Base-by-base conservation (phyloP, 2,113 vertebrate genomes). In the Noturus placidus region DNA sequence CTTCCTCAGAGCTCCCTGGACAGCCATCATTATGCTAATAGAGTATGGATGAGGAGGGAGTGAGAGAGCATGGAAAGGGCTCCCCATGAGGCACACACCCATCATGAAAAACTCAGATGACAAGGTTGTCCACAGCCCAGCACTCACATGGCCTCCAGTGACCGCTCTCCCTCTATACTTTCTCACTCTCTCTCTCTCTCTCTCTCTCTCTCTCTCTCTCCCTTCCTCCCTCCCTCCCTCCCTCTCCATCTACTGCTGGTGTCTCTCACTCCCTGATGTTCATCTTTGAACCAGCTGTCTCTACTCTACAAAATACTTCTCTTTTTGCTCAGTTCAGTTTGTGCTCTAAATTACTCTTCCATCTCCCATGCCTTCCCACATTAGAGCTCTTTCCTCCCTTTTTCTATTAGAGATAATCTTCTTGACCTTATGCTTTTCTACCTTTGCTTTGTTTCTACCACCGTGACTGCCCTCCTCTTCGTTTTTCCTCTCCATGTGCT, bases 91-190 rank as follows among this genome's bases (percentile, higher is more conserved):
- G 77, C 72, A 56, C 54, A 85, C 61, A 76, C 86, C 89, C 69
- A 85, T 89, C 89, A 91, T 42, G 19, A 86, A 87, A 90, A 90
- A 87, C 57, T 87, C 80, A 63, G 33, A 61, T 54, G 79, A 87
- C 90, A 86, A 72, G 70, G 50, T 74, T 89, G 86, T 86, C 85
- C 59, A 87, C 85, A 74, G 54, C 78, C 85, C 46, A 22, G 17
- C 61, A 65, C 61, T 84, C 38, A 50, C 61, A n/a, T 52, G 20
- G 74, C 56, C 35, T 52, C 63, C 80, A 70, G 61, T 88, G 70
- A 83, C 72, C 42, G 0, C 27, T 86, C 20, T 50, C 10, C 27
- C 30, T 19, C 38, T 22, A 30, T 85, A 14, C 13, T 35, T 8
- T 38, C 52, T 74, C 22, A 13, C 52, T 84, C 42, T 54, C 83